Evolutionary conservation across 2,113 vertebrate genomes (phyloP).

Genomic region (Stigmatopora nigra): DNA sequence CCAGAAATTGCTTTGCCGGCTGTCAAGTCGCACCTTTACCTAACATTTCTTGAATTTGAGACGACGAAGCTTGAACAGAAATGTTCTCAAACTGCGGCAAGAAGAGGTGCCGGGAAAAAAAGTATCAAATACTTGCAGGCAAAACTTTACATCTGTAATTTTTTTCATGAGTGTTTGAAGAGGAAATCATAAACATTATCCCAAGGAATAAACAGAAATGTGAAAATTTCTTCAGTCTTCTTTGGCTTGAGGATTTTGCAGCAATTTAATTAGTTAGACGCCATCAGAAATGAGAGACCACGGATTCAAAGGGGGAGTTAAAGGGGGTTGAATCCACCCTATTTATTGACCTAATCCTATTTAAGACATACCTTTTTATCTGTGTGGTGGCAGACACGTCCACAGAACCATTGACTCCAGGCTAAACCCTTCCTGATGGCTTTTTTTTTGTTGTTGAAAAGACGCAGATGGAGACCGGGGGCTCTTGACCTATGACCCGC

Average conservation of each 20-base stretch:
- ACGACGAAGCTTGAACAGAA: conserved; percentile 2
- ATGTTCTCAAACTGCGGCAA: conserved; percentile 22
- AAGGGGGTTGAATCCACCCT: neutral
- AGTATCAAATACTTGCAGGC: conserved; percentile 58
- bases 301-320: neutral
- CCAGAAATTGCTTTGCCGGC: conserved; percentile 48
- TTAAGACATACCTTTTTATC: conserved; percentile 4
- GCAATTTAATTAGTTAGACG: neutral
- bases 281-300: neutral
- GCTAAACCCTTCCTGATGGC: conserved; percentile 64
- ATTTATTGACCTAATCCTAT: neutral
- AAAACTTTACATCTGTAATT: conserved; percentile 66
- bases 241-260: neutral
- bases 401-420: conserved; percentile 54
- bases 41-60: conserved; percentile 18
- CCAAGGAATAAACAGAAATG: conserved; percentile 12
- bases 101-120: conserved; percentile 21
- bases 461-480: conserved; percentile 61
- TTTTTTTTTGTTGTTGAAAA: conserved; percentile 46
- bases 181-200: conserved; percentile 72
- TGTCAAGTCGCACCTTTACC: conserved; percentile 33
- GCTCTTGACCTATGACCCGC: conserved; percentile 62
- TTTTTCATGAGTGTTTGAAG: conserved; percentile 64
- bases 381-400: conserved; percentile 42
- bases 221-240: neutral